These are phyloP conservation scores for Thripadectes ignobilis DNA, from an alignment of 2,797 vertebrate species.

Conservation along the genomic window DNA sequence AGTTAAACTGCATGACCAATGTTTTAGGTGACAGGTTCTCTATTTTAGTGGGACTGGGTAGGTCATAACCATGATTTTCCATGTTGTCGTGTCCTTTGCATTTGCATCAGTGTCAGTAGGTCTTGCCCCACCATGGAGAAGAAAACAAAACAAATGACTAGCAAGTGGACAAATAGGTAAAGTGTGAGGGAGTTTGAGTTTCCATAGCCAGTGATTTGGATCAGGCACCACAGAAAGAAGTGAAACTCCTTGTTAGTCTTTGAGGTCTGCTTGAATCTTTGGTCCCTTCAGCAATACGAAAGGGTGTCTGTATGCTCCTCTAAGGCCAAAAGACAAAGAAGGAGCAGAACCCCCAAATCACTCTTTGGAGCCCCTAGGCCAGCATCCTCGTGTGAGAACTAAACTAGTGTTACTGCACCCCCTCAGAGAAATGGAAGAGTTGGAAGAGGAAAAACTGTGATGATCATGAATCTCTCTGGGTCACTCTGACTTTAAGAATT, in stretches of 20 bases:
- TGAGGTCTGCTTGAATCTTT: background rate
- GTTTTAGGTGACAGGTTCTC: background rate
- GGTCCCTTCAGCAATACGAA: background rate
- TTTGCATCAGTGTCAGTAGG: background rate
- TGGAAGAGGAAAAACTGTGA: background rate
- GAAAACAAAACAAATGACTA: background rate
- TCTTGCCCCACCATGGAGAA: background rate
- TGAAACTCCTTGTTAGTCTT: background rate
- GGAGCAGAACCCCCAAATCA: background rate
- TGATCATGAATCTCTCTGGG: background rate
- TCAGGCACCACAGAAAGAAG: background rate
- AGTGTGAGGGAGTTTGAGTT: background rate
- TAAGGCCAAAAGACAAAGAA: background rate
- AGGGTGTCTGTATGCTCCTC: background rate
- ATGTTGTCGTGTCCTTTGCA: background rate
- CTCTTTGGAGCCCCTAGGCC: background rate
- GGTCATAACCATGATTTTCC: background rate
- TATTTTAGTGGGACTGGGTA: background rate
- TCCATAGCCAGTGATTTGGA: background rate
- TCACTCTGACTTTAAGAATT: background rate
- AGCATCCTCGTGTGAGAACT: background rate
- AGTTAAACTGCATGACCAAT: background rate
- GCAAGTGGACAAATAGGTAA: background rate
- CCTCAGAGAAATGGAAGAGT: background rate
- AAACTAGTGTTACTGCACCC: background rate